Conservation (phyloP, 2,888 invertebrate genomes). For the Saturnia japonica region DNA sequence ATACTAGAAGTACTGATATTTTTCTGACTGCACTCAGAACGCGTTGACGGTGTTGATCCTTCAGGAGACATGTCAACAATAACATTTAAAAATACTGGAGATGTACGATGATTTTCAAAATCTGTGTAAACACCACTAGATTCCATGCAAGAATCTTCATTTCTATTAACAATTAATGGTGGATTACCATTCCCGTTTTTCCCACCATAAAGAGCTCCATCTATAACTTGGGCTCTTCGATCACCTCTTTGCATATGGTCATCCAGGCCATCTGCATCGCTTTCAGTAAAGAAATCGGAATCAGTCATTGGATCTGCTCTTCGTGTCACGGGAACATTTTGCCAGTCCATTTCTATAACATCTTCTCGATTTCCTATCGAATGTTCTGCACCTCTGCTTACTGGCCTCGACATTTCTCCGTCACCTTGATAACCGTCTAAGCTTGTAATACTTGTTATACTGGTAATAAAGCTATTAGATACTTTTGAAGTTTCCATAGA, state of each 20-base stretch:
- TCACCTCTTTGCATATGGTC: conserved; percentile 87
- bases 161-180: conserved; percentile 79
- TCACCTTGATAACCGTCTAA: conserved; percentile 97
- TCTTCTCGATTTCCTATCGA: conserved; percentile 82
- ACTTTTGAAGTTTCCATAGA: conserved; percentile 84
- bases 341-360: conserved; percentile 80
- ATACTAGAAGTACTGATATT: conserved; percentile 61
- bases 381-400: conserved; percentile 90
- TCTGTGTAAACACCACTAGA: conserved; percentile 95
- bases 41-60: conserved; percentile 80
- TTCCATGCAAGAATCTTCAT: conserved; percentile 92
- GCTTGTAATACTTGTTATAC: conserved; percentile 95
- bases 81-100: conserved; percentile 78
- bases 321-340: conserved; percentile 84
- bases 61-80: conserved; percentile 88
- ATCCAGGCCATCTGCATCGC: conserved; percentile 93
- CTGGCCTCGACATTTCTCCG: conserved; percentile 93
- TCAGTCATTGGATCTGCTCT: conserved; percentile 94
- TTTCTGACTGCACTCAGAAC: conserved; percentile 78
- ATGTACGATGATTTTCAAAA: conserved; percentile 85
- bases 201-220: conserved; percentile 93
- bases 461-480: conserved; percentile 90
- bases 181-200: conserved; percentile 80
- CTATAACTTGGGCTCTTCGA: conserved; percentile 91
- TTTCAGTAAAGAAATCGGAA: conserved; percentile 95